Evolutionary conservation across 2,797 vertebrate genomes (phyloP).

Genomic region (Aselliscus stoliczkanus): DNA sequence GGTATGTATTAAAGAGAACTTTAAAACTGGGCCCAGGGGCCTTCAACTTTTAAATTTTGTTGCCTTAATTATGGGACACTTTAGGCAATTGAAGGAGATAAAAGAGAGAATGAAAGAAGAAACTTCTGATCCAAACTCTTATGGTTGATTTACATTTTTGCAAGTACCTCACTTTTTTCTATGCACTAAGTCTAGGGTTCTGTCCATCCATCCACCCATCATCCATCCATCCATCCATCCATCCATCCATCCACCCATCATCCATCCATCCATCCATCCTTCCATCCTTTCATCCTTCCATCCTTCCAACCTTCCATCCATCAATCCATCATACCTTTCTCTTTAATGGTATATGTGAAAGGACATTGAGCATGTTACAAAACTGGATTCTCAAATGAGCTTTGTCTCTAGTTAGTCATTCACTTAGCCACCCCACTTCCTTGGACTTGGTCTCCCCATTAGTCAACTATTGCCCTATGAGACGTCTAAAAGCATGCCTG

Average conservation of each 20-base stretch:
- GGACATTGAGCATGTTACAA: neutral
- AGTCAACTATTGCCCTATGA: neutral
- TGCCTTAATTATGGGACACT: neutral
- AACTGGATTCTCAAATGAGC: neutral
- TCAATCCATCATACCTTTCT: neutral
- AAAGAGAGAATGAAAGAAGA: neutral
- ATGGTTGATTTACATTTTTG: neutral
- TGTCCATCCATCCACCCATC: neutral
- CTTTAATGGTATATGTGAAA: neutral
- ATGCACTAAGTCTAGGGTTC: neutral
- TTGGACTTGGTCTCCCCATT: neutral
- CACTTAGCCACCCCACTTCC: neutral
- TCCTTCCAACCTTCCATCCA: neutral
- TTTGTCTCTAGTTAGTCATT: neutral
- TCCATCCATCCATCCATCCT: neutral
- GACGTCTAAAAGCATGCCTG: neutral
- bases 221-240: neutral
- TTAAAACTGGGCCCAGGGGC: neutral
- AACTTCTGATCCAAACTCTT: neutral
- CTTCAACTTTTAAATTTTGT: neutral
- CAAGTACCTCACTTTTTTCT: neutral
- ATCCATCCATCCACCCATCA: neutral
- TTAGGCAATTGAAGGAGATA: neutral
- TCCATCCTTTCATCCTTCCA: neutral
- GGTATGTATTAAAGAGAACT: neutral